These are phyloP conservation scores for Hycleus cichorii DNA, from an alignment of 1,140 invertebrate species.

Conservation along the genomic window DNA sequence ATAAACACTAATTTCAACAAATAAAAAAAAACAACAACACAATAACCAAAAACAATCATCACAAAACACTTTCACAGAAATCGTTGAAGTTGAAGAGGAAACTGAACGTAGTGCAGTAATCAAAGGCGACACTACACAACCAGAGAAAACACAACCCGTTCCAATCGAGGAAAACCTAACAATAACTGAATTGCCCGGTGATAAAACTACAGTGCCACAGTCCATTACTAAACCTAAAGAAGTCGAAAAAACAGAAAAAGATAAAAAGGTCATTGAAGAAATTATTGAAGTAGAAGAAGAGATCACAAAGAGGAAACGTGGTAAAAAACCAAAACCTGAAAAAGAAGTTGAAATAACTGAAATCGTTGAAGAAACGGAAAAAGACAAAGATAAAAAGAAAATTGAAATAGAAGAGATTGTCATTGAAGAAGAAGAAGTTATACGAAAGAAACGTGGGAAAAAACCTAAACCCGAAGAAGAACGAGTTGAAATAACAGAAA, in stretches of 20 bases:
- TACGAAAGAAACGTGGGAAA: background rate
- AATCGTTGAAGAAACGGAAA: background rate
- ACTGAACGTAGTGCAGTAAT: constrained; percentile 21
- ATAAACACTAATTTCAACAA: constrained; percentile 4
- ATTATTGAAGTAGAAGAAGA: constrained; percentile 5
- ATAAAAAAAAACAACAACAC: constrained; percentile 7
- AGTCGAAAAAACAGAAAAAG: constrained; percentile 43
- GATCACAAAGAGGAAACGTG: background rate
- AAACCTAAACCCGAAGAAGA: background rate
- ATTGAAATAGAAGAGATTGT: background rate
- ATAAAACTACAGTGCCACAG: constrained; percentile 38
- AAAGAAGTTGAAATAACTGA: background rate
- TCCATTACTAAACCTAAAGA: constrained; percentile 37
- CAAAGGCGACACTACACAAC: constrained; percentile 21
- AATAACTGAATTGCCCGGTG: constrained; percentile 39
- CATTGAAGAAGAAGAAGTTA: background rate
- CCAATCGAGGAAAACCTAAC: constrained; percentile 33
- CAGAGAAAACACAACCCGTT: constrained; percentile 31
- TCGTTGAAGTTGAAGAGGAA: constrained; percentile 39
- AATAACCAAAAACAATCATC: constrained; percentile 26
- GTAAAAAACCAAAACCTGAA: background rate
- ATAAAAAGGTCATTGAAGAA: constrained; percentile 1
- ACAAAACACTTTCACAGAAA: constrained; percentile 46
- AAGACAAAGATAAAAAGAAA: background rate
- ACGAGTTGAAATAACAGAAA: background rate